Base-by-base conservation (phyloP, 2,888 invertebrate species). In the Ischnus inquisitorius region DNA sequence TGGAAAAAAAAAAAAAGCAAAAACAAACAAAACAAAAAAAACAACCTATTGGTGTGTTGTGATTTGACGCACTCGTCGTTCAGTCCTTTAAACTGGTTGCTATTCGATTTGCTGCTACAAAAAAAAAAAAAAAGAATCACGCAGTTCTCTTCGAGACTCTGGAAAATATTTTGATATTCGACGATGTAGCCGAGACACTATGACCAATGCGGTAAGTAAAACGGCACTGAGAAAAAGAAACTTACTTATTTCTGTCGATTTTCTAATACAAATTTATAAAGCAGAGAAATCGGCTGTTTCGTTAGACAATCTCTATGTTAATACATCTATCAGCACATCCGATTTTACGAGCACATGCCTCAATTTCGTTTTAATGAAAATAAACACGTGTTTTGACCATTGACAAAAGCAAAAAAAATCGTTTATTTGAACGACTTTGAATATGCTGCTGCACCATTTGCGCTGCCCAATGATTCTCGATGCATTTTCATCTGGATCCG, bases 11-110 rank as follows among this genome's bases (percentile, higher is more conserved):
- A 14, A 57, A 19, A 57, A 57, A 25, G 5, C 3, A 25, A 25
- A 25, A 57, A 25, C 3, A 57, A 57, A 57, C 1, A 4, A 57
- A 57, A 25, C 25, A 25, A 57, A 22, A 3, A 25, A 25, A 22
- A 25, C 57, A 57, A 57, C 25, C 22, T 14, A 87, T 87, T 89
- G 89, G 54, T 43, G 88, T 89, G 83, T 89, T 90, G 88, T 90
- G 88, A 91, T 90, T 90, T 87, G 68, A 41, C 64, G 69, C 41
- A 71, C 48, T 28, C 25, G 19, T 82, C 41, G 41, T 72, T 41
- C 54, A 28, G 41, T 82, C 82, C 67, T 68, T 25, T 75, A 28
- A 43, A 51, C 64, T 64, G 46, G 48, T 46, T 48, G 46, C 25
- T 19, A 19, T 51, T 51, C 16, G 16, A 16, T 19, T 51, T 19